Evolutionary conservation across 2,113 vertebrate species (phyloP).

Genomic region (Riparia riparia): DNA sequence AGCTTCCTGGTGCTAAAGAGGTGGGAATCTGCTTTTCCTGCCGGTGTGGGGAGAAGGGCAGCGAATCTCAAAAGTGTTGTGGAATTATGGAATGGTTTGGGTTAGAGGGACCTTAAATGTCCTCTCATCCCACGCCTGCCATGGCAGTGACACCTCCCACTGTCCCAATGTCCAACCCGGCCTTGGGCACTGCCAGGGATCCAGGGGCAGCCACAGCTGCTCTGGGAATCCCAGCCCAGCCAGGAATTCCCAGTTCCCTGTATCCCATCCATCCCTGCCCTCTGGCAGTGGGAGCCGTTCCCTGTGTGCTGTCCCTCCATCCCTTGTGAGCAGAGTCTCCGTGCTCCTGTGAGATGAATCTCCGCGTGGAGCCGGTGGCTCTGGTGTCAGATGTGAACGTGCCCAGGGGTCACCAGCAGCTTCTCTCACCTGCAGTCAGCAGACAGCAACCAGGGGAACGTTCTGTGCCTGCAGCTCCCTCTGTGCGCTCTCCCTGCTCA

Average conservation of each 20-base stretch:
- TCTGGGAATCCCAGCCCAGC: background rate
- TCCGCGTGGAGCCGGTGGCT: too few relatives aligned
- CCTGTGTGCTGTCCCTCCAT: fast-evolving
- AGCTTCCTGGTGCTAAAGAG: background rate
- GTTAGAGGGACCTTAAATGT: fast-evolving
- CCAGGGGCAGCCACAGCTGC: background rate
- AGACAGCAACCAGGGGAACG: background rate
- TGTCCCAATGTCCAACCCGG: background rate
- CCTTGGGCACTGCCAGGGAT: background rate
- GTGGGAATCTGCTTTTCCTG: background rate
- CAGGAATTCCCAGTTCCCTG: background rate
- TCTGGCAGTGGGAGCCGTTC: background rate
- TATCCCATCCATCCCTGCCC: fast-evolving
- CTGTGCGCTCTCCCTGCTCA: background rate
- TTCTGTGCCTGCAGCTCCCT: background rate
- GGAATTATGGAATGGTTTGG: background rate
- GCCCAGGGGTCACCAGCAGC: background rate
- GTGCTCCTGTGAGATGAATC: background rate
- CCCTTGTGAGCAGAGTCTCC: fast-evolving
- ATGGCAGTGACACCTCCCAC: background rate
- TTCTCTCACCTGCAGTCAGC: background rate
- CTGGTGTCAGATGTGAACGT: fast-evolving
- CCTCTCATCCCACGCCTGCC: fast-evolving
- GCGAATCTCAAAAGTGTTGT: fast-evolving
- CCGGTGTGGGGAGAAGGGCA: background rate